Percentiles rank a stretch among this genome's conserved stretches.
Evolutionary conservation across 2,888 invertebrate genomes (phyloP).

Genomic region (Alloplasta piceator): DNA sequence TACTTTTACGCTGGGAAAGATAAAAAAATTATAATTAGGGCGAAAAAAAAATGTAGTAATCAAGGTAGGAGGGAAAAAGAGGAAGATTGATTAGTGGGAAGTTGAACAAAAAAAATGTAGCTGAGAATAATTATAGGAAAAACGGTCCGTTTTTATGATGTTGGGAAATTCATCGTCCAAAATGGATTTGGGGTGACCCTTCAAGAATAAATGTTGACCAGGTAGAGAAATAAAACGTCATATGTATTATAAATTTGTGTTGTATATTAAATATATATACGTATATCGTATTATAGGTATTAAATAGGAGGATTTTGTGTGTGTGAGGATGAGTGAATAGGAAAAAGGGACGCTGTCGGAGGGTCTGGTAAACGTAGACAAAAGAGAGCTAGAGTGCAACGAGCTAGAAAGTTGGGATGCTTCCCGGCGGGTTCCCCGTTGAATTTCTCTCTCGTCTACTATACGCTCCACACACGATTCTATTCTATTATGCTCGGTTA

Average conservation of each 20-base stretch:
- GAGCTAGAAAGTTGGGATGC: slow-evolving; percentile 78
- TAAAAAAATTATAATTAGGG: no score
- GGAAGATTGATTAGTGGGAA: no score
- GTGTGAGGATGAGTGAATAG: slow-evolving; percentile 37
- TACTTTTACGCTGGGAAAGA: no score
- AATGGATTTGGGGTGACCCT: no score
- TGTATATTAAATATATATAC: slow-evolving; percentile 9
- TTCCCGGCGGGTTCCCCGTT: slow-evolving; percentile 69
- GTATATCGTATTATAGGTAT: neutral
- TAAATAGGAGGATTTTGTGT: neutral
- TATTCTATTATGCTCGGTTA: slow-evolving; percentile 82
- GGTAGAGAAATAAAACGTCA: slow-evolving; percentile 13
- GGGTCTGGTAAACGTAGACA: slow-evolving; percentile 52
- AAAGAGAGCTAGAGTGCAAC: slow-evolving; percentile 79
- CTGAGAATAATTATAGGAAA: no score
- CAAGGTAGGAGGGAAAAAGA: no score
- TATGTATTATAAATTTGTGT: neutral
- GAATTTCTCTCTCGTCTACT: slow-evolving; percentile 42
- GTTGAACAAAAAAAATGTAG: no score
- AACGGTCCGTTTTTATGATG: no score
- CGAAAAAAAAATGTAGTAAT: no score
- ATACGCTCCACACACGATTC: slow-evolving; percentile 64
- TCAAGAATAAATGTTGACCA: slow-evolving; percentile 3
- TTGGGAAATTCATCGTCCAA: no score
- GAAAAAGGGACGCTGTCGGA: slow-evolving; percentile 48